A percentile compares a stretch with the other conserved stretches of the same genome.
phyloP scores from a whole-genome alignment of 2,113 vertebrate species.

The Crotalus viridis region DNA sequence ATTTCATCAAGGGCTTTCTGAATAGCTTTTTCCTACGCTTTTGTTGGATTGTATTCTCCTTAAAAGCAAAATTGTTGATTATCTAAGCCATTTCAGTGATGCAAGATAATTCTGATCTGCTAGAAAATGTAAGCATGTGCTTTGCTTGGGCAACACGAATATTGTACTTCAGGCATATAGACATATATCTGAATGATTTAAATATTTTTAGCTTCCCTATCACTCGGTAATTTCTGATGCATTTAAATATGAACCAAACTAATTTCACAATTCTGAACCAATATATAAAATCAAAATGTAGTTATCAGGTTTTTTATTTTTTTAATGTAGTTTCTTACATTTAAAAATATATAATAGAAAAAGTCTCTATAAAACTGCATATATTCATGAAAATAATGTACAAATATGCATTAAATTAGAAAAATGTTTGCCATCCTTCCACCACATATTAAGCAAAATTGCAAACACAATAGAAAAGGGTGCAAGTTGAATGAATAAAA shows the following conservation, averaged over 20 bases:
- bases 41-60: conserved; percentile 38
- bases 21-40: conserved; percentile 43
- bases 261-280: background rate
- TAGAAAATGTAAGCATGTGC: background rate
- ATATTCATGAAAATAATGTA: background rate
- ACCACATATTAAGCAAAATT: background rate
- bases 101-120: conserved; percentile 28
- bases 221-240: background rate
- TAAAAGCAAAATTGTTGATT: conserved; percentile 51
- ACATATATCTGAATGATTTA: background rate
- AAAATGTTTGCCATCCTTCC: background rate
- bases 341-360: background rate
- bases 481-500: background rate
- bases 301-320: background rate
- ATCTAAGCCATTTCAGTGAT: conserved; percentile 24
- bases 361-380: background rate
- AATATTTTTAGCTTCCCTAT: background rate
- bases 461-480: background rate
- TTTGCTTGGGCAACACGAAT: conserved; percentile 8
- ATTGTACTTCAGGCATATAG: conserved; percentile 24
- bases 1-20: conserved; percentile 51
- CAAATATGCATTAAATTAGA: background rate
- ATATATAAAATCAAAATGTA: background rate
- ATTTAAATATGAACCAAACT: background rate
- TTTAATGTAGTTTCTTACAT: background rate